Evolutionary conservation across 2,113 vertebrate species (phyloP).

Genomic region (Sinocyclocheilus anophthalmus): DNA sequence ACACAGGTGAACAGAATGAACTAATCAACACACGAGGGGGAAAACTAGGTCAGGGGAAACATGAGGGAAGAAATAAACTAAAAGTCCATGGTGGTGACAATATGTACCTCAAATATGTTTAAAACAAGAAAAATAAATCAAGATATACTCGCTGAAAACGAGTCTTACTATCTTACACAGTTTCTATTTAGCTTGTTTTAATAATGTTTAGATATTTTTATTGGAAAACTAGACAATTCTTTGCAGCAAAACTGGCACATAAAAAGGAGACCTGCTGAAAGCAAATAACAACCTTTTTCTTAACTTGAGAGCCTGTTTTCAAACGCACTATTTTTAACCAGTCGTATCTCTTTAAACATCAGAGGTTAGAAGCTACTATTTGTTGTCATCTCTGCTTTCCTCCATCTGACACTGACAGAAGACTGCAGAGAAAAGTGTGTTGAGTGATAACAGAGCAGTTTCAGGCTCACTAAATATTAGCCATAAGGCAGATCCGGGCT

Average conservation of each 20-base stretch:
- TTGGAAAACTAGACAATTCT: background rate
- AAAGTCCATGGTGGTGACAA: too few species aligned
- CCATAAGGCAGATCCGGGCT: constrained; percentile 28
- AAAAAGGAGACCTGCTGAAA: constrained; percentile 26
- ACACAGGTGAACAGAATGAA: too few species aligned
- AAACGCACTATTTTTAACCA: constrained; percentile 4
- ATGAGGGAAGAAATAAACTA: too few species aligned
- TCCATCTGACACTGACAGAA: constrained; percentile 12
- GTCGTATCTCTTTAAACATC: background rate
- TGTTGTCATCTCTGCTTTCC: constrained; percentile 2
- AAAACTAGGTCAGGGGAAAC: too few species aligned
- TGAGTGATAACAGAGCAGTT: constrained; percentile 16
- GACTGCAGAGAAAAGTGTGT: constrained; percentile 20
- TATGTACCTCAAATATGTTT: too few species aligned
- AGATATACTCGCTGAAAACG: background rate
- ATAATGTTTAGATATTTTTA: background rate
- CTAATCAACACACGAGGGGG: too few species aligned
- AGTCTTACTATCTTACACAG: background rate
- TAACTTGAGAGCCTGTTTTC: constrained; percentile 3
- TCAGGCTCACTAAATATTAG: constrained; percentile 16
- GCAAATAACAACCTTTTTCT: background rate
- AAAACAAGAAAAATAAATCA: too few species aligned
- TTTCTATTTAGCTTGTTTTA: background rate
- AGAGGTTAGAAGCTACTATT: constrained; percentile 5
- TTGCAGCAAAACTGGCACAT: background rate